A percentile compares a stretch with the other conserved stretches of the same genome.
Conservation (phyloP, 2,888 invertebrate species). For the Stomorhina lunata region DNA sequence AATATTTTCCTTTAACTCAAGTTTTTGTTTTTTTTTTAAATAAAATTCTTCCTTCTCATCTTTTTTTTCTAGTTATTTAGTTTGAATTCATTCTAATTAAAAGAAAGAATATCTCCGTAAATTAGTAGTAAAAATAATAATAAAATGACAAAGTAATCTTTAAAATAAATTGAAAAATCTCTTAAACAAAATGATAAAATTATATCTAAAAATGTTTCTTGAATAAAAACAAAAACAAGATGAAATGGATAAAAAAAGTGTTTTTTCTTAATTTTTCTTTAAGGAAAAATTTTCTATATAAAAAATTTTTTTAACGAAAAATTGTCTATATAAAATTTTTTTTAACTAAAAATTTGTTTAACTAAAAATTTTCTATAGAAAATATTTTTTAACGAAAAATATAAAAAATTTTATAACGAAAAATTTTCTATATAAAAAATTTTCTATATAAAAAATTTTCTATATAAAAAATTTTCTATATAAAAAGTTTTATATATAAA, state of each 20-base stretch:
- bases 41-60: not conserved
- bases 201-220: conserved; percentile 48
- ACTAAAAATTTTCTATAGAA: too few species aligned
- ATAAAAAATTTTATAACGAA: too few species aligned
- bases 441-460: too few species aligned
- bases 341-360: too few species aligned
- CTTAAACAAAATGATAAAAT: conserved; percentile 6
- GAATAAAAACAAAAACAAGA: conserved; percentile 32
- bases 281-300: too few species aligned
- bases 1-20: not conserved
- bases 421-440: too few species aligned
- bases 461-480: too few species aligned
- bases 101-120: conserved; percentile 43
- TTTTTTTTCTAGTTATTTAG: not conserved
- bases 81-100: too few species aligned
- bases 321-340: too few species aligned
- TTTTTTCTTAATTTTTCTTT: not conserved
- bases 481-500: too few species aligned
- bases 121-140: conserved; percentile 23
- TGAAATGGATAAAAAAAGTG: not conserved
- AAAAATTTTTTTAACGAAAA: too few species aligned
- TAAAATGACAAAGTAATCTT: not conserved
- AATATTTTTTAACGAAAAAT: too few species aligned
- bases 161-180: conserved; percentile 26
- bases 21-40: not conserved